Percentiles rank a stretch among this genome's conserved stretches.
Evolutionary conservation across 2,888 invertebrate genomes (phyloP).

Genomic region (Aphodius granarius): DNA sequence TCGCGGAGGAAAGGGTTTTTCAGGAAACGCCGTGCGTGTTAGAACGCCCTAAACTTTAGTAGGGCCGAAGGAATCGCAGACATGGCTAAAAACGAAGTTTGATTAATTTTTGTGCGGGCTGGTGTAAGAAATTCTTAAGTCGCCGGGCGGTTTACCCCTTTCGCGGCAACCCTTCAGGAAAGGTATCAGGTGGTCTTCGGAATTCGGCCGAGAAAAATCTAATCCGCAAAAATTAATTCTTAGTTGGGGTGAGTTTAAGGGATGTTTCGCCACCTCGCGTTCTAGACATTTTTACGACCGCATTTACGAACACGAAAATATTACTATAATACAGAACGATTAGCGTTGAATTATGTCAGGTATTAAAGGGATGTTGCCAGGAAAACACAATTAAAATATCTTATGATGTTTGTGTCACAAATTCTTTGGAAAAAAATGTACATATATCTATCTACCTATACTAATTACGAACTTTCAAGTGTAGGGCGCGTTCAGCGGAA

Average conservation of each 20-base stretch:
- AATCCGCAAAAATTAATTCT: not conserved
- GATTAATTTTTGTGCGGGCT: not conserved
- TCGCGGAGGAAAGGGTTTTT: not conserved
- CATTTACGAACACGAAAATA: slow-evolving; percentile 15
- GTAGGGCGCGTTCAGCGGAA: too few relatives aligned
- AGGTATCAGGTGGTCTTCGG: not conserved
- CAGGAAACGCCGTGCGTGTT: not conserved
- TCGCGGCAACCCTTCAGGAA: not conserved
- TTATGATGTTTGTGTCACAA: too few relatives aligned
- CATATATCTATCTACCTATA: too few relatives aligned
- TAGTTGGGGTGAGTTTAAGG: not conserved
- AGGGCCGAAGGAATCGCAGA: not conserved
- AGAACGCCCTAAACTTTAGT: not conserved
- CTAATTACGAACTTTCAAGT: too few relatives aligned
- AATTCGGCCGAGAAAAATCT: not conserved
- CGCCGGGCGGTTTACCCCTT: not conserved
- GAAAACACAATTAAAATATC: not conserved
- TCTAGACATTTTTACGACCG: slow-evolving; percentile 11
- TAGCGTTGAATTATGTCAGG: not conserved
- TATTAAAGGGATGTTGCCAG: not conserved
- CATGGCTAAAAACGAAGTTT: not conserved
- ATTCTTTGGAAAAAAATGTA: too few relatives aligned
- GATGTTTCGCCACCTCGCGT: not conserved
- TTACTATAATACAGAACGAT: not conserved
- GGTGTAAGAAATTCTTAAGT: not conserved